phyloP scores from a whole-genome alignment of 2,888 invertebrate species.

The Apodemia mormo region DNA sequence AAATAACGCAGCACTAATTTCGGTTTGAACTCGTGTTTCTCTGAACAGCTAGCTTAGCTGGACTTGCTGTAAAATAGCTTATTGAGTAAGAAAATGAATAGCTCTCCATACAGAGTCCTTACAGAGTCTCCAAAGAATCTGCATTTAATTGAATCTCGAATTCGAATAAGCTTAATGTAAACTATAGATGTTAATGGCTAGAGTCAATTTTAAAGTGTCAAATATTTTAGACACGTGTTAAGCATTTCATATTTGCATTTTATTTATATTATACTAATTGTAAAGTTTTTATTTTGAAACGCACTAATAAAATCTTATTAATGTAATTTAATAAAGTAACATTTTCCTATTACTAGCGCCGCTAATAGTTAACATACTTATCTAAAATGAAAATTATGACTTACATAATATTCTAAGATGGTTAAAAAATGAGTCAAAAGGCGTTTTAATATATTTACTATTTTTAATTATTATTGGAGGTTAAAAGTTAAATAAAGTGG shows the following conservation, averaged over 20 bases:
- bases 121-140: conserved; percentile 1
- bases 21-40: neutral
- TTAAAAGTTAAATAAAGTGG: no score
- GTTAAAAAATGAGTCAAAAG: no score
- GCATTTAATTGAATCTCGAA: conserved; percentile 3
- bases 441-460: no score
- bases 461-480: no score
- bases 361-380: no score
- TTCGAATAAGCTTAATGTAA: neutral
- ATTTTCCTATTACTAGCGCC: no score
- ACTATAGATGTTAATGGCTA: conserved; percentile 13
- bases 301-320: neutral
- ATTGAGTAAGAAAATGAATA: neutral
- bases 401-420: no score
- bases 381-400: no score
- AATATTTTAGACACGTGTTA: conserved; percentile 60
- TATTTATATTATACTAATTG: conserved; percentile 24
- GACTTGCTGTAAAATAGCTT: neutral
- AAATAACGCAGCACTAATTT: neutral
- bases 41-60: neutral
- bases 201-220: conserved; percentile 55
- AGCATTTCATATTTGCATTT: conserved; percentile 38
- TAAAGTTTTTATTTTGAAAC: neutral
- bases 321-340: neutral
- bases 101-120: neutral